These are phyloP conservation scores for Pipa parva DNA, from an alignment of 2,113 vertebrate genomes.

Conservation along the genomic window DNA sequence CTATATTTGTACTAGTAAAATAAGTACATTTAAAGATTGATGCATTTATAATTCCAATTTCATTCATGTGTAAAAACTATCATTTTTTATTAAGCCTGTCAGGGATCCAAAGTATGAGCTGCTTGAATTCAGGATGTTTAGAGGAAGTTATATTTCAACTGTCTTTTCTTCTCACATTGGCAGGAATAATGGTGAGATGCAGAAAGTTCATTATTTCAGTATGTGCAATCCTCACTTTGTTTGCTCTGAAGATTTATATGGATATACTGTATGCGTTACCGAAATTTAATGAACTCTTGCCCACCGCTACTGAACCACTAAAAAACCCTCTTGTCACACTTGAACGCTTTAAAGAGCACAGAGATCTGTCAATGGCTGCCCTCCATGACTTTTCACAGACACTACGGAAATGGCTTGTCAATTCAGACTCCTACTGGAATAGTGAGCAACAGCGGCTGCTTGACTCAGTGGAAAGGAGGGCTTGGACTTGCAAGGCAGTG, in stretches of 20 bases:
- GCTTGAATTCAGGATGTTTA: too few relatives aligned
- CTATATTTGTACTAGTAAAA: too few relatives aligned
- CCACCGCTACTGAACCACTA: not conserved
- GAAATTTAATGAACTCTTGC: constrained; percentile 15
- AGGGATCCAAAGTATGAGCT: too few relatives aligned
- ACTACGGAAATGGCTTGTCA: constrained; percentile 41
- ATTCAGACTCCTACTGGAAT: constrained; percentile 70
- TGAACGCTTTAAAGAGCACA: not conserved
- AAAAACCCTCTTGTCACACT: not conserved
- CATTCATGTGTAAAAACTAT: too few relatives aligned
- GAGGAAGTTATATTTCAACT: too few relatives aligned
- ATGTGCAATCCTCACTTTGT: constrained; percentile 51
- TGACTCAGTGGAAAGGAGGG: constrained; percentile 7
- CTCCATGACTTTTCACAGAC: constrained; percentile 27
- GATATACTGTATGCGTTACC: constrained; percentile 46
- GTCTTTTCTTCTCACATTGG: not conserved
- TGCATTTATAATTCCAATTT: too few relatives aligned
- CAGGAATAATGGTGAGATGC: constrained; percentile 47
- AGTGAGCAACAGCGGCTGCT: constrained; percentile 64
- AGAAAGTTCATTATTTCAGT: constrained; percentile 52
- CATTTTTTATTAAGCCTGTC: too few relatives aligned
- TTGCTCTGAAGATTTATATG: constrained; percentile 57
- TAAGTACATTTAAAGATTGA: too few relatives aligned
- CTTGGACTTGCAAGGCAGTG: constrained; percentile 11
- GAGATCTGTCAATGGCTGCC: not conserved